A percentile compares a stretch with the other conserved stretches of the same genome.
phyloP scores from a whole-genome alignment of 1,140 invertebrate genomes.

The Drosophila carrolli region DNA sequence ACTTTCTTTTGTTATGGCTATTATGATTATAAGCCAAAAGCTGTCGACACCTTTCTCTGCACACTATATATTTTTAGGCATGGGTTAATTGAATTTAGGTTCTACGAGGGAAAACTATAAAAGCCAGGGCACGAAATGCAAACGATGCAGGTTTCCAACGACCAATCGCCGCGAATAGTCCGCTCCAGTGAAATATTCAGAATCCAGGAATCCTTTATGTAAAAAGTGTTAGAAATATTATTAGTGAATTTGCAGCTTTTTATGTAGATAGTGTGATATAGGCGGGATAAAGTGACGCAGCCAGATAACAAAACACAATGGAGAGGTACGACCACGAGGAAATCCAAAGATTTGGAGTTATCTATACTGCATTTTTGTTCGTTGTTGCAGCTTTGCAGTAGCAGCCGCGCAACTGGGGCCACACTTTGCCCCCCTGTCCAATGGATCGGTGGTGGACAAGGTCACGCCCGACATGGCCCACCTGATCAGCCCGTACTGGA shows the following conservation, averaged over 20 bases:
- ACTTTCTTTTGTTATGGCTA: constrained; percentile 35
- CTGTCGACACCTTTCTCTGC: constrained; percentile 55
- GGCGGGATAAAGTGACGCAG: constrained; percentile 67
- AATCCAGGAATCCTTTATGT: constrained; percentile 60
- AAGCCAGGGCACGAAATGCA: constrained; percentile 44
- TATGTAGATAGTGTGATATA: constrained; percentile 66
- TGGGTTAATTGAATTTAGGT: constrained; percentile 69
- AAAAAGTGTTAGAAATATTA: constrained; percentile 76
- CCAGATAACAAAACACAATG: constrained; percentile 56
- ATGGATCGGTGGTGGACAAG: constrained; percentile 83
- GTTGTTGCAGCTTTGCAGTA: constrained; percentile 61
- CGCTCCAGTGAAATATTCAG: constrained; percentile 79
- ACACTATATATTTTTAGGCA: constrained; percentile 65
- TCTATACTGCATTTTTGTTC: constrained; percentile 1
- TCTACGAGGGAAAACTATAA: constrained; percentile 61
- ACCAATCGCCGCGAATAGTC: constrained; percentile 83
- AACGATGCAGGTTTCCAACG: constrained; percentile 70
- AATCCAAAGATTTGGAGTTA: background rate
- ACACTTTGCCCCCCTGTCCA: constrained; percentile 79
- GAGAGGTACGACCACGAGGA: constrained; percentile 60
- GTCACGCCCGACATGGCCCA: constrained; percentile 90
- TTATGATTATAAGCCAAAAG: constrained; percentile 69
- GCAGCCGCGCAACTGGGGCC: constrained; percentile 72
- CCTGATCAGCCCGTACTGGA: constrained; percentile 90
- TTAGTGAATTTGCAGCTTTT: constrained; percentile 71